A percentile compares a stretch with the other conserved stretches of the same genome.
These are phyloP conservation scores for Pogonophryne albipinna DNA, from an alignment of 2,797 vertebrate genomes.

Conservation along the genomic window DNA sequence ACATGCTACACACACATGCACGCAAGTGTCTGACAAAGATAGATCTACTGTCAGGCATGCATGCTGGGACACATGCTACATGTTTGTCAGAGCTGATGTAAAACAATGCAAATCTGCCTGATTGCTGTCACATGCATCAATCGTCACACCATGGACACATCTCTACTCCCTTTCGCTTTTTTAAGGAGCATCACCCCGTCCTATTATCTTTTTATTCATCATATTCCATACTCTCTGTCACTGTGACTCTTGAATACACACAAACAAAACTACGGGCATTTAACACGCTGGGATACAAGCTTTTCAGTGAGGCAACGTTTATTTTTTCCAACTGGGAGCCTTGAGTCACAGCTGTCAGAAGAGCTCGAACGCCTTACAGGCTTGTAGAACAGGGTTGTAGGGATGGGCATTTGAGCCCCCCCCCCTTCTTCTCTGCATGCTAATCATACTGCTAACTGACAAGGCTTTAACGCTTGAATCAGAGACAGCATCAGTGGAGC, in stretches of 20 bases:
- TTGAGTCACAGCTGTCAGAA: slow-evolving; percentile 59
- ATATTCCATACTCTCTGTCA: slow-evolving; percentile 7
- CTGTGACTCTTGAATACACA: neutral
- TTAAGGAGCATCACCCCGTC: slow-evolving; percentile 28
- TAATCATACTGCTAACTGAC: slow-evolving; percentile 50
- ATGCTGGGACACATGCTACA: slow-evolving; percentile 8
- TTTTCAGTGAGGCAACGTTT: slow-evolving; percentile 44
- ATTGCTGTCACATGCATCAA: slow-evolving; percentile 43
- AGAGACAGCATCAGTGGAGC: slow-evolving; percentile 16
- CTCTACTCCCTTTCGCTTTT: slow-evolving; percentile 20
- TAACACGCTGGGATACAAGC: slow-evolving; percentile 7
- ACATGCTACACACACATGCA: slow-evolving; percentile 20
- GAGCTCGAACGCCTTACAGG: slow-evolving; percentile 37
- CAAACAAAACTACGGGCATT: slow-evolving; percentile 18
- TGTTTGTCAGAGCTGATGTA: slow-evolving; percentile 36
- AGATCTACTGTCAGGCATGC: slow-evolving; percentile 33
- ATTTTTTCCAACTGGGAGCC: slow-evolving; percentile 21
- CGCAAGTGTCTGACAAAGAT: slow-evolving; percentile 50
- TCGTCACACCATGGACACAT: slow-evolving; percentile 22
- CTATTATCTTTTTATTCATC: slow-evolving; percentile 6
- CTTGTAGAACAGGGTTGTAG: slow-evolving; percentile 25
- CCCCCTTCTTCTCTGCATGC: slow-evolving; percentile 36
- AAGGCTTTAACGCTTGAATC: slow-evolving; percentile 15
- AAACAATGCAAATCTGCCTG: slow-evolving; percentile 37
- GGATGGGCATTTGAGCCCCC: slow-evolving; percentile 32